Evolutionary conservation across 2,888 invertebrate genomes (phyloP).

Genomic region (Eledona agricola): DNA sequence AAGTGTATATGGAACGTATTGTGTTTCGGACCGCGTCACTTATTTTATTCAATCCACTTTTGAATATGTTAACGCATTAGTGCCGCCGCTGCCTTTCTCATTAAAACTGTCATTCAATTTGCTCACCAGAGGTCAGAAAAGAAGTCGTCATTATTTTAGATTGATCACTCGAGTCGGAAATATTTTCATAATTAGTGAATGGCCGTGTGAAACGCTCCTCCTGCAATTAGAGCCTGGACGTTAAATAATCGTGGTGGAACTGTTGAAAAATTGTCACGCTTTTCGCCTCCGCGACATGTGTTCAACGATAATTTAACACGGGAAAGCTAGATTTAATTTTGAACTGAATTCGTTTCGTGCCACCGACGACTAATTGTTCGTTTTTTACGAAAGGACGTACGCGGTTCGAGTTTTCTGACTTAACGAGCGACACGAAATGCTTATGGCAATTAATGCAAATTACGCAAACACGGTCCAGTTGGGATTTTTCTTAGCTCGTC

Average conservation of each 20-base stretch:
- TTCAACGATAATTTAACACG: slow-evolving; percentile 16
- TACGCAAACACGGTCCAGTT: slow-evolving; percentile 20
- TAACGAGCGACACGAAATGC: slow-evolving; percentile 8
- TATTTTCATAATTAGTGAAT: slow-evolving; percentile 12
- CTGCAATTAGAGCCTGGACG: slow-evolving; percentile 15
- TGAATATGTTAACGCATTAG: slow-evolving; percentile 46
- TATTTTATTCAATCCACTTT: slow-evolving; percentile 47
- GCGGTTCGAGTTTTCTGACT: too few relatives aligned
- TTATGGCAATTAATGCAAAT: slow-evolving; percentile 27
- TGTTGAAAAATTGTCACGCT: slow-evolving; percentile 25
- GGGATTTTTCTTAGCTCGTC: too few relatives aligned
- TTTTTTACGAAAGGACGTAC: too few relatives aligned
- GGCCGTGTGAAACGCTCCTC: slow-evolving; percentile 1
- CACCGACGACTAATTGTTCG: slow-evolving; percentile 8
- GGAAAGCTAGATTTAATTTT: slow-evolving; percentile 17
- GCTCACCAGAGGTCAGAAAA: slow-evolving; percentile 32
- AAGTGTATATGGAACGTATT: slow-evolving; percentile 25
- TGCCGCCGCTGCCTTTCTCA: slow-evolving; percentile 45
- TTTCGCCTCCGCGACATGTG: slow-evolving; percentile 18
- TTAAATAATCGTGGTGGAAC: slow-evolving; percentile 22
- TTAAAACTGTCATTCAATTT: slow-evolving; percentile 45
- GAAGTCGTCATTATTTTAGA: slow-evolving; percentile 30
- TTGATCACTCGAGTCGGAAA: slow-evolving; percentile 23
- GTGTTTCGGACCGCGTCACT: slow-evolving; percentile 38
- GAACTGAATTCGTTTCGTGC: slow-evolving; percentile 18